phyloP scores from a whole-genome alignment of 2,888 invertebrate genomes.

The Drosophila paramelanica region DNA sequence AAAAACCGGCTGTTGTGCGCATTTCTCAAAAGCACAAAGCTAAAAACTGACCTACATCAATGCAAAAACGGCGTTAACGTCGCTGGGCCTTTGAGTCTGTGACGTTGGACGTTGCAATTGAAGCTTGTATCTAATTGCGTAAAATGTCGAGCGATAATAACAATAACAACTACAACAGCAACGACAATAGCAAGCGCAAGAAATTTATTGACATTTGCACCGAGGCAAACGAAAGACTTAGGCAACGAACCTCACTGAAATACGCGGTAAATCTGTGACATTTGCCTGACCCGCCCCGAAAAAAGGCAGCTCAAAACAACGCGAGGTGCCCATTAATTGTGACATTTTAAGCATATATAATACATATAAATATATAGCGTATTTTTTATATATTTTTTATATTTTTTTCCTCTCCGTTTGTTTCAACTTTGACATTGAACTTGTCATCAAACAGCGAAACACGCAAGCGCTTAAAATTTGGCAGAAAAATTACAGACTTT shows the following conservation, averaged over 20 bases:
- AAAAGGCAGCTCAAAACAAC: slow-evolving; percentile 1
- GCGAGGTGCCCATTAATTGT: slow-evolving; percentile 10
- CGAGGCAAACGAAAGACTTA: slow-evolving; percentile 69
- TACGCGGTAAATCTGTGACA: neutral
- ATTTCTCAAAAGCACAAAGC: slow-evolving; percentile 67
- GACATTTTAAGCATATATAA: neutral
- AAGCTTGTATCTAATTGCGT: slow-evolving; percentile 67
- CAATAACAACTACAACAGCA: slow-evolving; percentile 17
- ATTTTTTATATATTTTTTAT: slow-evolving; percentile 6
- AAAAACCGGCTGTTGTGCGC: slow-evolving; percentile 67
- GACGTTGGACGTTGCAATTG: slow-evolving; percentile 59
- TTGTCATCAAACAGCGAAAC: slow-evolving; percentile 54
- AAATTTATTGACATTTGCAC: slow-evolving; percentile 58
- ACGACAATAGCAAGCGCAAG: slow-evolving; percentile 17
- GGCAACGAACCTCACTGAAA: slow-evolving; percentile 62
- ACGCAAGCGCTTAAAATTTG: slow-evolving; percentile 29
- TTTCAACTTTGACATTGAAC: slow-evolving; percentile 76
- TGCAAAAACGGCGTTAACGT: slow-evolving; percentile 46
- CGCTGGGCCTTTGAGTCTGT: slow-evolving; percentile 42
- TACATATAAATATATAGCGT: neutral
- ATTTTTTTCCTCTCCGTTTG: slow-evolving; percentile 3
- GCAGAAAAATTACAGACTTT: slow-evolving; percentile 29
- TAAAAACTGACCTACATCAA: slow-evolving; percentile 81
- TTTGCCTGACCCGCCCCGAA: neutral
- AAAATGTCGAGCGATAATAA: slow-evolving; percentile 44